phyloP scores from a whole-genome alignment of 2,113 vertebrate genomes.

The Centropus unirufus region DNA sequence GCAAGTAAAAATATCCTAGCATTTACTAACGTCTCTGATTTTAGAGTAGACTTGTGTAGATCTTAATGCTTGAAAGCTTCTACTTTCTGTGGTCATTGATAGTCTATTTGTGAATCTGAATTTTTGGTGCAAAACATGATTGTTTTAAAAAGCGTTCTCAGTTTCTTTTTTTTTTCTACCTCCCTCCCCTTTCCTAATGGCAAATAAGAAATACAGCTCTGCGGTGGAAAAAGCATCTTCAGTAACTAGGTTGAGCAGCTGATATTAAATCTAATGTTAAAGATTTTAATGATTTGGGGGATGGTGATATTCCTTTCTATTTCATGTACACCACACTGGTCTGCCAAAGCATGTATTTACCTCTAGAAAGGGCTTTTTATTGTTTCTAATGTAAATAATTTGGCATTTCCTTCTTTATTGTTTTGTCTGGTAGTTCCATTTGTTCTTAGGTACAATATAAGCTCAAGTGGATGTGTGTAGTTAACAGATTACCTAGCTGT shows the following conservation, averaged over 20 bases:
- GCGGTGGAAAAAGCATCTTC: neutral
- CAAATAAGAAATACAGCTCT: neutral
- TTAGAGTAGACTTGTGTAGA: neutral
- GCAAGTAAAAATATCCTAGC: neutral
- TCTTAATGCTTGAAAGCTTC: neutral
- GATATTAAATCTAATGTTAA: neutral
- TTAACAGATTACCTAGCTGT: neutral
- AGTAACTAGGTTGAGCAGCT: neutral
- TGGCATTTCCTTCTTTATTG: neutral
- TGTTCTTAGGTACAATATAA: neutral
- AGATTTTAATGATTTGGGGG: neutral
- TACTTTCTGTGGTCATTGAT: neutral
- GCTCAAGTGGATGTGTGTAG: neutral
- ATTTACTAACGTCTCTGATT: neutral
- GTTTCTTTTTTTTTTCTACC: neutral
- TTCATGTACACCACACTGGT: neutral
- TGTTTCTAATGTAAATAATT: neutral
- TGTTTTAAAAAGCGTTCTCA: neutral
- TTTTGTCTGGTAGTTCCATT: neutral
- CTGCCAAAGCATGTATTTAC: neutral
- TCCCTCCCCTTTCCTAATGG: rapidly evolving
- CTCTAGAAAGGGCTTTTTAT: neutral
- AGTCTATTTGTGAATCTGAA: neutral
- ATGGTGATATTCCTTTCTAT: neutral
- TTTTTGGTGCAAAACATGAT: conserved; percentile 5